Base-by-base conservation (phyloP, 2,113 vertebrate genomes). In the Aspidoscelis tigris region DNA sequence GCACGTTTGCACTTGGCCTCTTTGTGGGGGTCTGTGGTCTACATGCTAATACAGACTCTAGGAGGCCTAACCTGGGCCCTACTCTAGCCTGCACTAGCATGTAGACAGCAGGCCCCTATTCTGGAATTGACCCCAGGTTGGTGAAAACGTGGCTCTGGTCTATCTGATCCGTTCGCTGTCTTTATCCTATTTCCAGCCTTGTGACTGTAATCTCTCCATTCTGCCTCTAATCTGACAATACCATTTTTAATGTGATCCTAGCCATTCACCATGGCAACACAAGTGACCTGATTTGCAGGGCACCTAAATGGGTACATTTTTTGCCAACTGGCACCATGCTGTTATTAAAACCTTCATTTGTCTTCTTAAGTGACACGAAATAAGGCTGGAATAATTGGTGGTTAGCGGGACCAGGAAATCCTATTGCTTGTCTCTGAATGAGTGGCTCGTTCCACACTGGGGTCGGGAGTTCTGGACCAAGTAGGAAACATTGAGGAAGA, bases 261-360 rank as follows among this genome's bases (percentile, higher is more conserved):
- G 73, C 73, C 72, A 76, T 58, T 86, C 79, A 81, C 84, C 84
- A 86, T 86, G 65, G 79, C 66, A 86, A 86, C 73, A 44, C 84
- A 61, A 71, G 70, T 70, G 84, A 71, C 84, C 84, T 71, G 79
- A 81, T 81, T 81, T 81, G 79, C 50, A 26, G 73, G 65, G 74
- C 76, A 76, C 65, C 47, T 81, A 7, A 39, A 70, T 70, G 53
- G 58, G 79, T 64, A 43, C 41, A 70, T 86, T 73, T 26, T 61
- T 61, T 44, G 84, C 79, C 73, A 81, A 76, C 47, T 81, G 73
- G 84, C 79, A 50, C 41, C 79, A 47, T 18, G 79, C 84, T 47
- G 65, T 50, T 70, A 71, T 86, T 78, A 41, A 76, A 50, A 70
- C 41, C 4, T 53, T 22, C 10, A 41, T 50, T 24, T 4, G 41